A percentile compares a stretch with the other conserved stretches of the same genome.
Evolutionary conservation across 2,113 vertebrate species (phyloP).

Genomic region (Onychostruthus taczanowskii): DNA sequence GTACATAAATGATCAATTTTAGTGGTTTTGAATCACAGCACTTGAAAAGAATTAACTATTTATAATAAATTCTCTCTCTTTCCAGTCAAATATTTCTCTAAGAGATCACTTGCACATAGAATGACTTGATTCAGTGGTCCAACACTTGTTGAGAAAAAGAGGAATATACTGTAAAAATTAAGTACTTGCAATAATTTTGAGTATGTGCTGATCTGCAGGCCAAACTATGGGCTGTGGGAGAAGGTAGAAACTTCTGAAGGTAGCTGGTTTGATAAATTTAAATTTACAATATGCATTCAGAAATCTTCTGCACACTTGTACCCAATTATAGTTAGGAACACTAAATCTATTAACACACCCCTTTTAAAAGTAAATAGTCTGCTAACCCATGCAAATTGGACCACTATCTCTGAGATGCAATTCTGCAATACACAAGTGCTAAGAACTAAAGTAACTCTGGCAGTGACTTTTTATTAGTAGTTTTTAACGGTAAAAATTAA

Average conservation of each 20-base stretch:
- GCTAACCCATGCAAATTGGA: neutral
- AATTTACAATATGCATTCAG: neutral
- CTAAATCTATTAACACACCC: neutral
- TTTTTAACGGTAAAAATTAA: neutral
- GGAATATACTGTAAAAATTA: neutral
- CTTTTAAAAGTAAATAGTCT: neutral
- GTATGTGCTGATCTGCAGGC: neutral
- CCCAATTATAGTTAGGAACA: neutral
- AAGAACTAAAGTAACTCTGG: neutral
- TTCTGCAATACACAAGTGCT: neutral
- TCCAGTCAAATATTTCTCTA: neutral
- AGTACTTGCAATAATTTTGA: neutral
- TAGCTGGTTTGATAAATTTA: neutral
- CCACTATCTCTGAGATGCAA: neutral
- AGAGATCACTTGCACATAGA: neutral
- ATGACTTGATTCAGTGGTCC: neutral
- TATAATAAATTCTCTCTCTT: neutral
- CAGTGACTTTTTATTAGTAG: neutral
- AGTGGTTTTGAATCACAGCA: neutral
- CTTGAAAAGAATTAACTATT: neutral
- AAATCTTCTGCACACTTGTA: neutral
- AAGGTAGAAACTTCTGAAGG: neutral
- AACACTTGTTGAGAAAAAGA: neutral
- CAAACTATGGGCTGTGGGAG: neutral
- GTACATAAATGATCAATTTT: neutral